These are phyloP conservation scores for Camptogramma bilineatum DNA, from an alignment of 2,888 invertebrate species.

Conservation along the genomic window DNA sequence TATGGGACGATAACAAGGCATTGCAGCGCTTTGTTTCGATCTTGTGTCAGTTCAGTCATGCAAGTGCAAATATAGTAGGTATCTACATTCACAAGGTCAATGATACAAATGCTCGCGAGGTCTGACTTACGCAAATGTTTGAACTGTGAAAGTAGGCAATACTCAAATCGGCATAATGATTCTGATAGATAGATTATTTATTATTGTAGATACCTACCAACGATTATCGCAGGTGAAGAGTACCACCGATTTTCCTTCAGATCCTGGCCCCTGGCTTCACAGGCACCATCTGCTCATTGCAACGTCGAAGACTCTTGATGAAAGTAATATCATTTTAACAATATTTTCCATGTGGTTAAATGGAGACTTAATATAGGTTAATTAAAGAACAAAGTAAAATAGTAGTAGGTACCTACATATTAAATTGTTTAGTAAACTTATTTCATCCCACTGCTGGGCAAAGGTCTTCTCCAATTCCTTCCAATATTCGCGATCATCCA, in stretches of 20 bases:
- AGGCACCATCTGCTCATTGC: background rate
- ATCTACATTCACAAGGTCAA: conserved; percentile 15
- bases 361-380: too few species aligned
- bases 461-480: too few species aligned
- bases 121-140: background rate
- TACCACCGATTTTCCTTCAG: background rate
- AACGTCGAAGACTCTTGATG: background rate
- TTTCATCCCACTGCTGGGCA: too few species aligned
- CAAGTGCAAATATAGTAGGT: conserved; percentile 9
- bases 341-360: too few species aligned
- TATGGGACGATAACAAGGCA: conserved; percentile 1
- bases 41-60: conserved; percentile 20
- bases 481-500: too few species aligned
- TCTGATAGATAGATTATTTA: background rate
- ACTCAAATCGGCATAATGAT: background rate
- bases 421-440: too few species aligned
- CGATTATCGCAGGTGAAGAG: background rate
- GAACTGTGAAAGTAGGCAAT: conserved; percentile 5
- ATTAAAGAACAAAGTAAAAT: too few species aligned
- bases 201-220: too few species aligned
- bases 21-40: conserved; percentile 1
- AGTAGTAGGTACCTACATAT: too few species aligned
- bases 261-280: background rate
- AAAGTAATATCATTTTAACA: background rate
- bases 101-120: conserved; percentile 7